Conservation (phyloP, 2,888 invertebrate genomes). For the Petrolisthes manimaculis region DNA sequence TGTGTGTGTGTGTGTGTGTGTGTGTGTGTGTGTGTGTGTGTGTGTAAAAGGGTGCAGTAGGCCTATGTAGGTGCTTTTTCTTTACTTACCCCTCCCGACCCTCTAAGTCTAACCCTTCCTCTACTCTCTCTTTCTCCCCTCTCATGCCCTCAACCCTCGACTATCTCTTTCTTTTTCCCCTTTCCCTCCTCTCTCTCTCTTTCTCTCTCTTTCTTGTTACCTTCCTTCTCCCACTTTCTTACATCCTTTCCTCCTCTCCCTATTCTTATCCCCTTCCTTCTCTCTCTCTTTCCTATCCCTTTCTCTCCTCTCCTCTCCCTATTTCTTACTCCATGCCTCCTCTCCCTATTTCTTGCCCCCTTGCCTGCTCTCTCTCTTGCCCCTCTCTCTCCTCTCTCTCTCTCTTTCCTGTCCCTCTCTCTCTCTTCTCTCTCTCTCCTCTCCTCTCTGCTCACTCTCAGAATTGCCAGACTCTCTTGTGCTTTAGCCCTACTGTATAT, state of each 20-base stretch:
- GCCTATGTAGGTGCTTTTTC: no score
- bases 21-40: no score
- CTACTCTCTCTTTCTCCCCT: no score
- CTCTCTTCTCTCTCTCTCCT: not conserved
- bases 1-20: no score
- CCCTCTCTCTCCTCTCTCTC: not conserved
- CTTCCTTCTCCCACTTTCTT: not conserved
- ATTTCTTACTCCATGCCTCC: not conserved
- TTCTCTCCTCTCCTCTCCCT: not conserved
- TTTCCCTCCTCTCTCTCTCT: not conserved
- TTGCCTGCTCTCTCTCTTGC: not conserved
- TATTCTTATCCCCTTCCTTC: not conserved
- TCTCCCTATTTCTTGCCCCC: not conserved
- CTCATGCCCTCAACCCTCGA: no score
- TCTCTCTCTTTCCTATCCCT: not conserved
- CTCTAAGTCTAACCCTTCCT: no score
- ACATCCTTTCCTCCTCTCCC: not conserved
- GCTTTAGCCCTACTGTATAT: no score
- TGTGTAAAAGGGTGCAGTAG: no score
- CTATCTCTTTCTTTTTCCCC: not conserved
- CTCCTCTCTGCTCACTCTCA: no score
- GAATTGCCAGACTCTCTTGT: no score
- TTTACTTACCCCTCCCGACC: no score
- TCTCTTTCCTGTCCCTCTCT: not conserved
- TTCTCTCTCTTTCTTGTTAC: not conserved